Base-by-base conservation (phyloP, 64 coral and sea anemone species). In the Acropora tenuis region DNA sequence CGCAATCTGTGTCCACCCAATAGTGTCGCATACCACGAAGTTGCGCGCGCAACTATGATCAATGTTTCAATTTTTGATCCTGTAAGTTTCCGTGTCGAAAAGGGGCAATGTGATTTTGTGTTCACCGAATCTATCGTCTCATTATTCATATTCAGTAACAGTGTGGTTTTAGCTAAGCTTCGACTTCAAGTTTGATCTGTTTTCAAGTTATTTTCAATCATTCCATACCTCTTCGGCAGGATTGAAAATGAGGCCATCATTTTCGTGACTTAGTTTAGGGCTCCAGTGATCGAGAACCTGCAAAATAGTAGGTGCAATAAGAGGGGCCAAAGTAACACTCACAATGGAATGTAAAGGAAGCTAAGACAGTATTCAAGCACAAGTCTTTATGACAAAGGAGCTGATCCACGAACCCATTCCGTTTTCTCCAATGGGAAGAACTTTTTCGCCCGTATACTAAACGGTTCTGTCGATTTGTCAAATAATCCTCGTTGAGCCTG, bases 391-490 rank as follows among this genome's bases (percentile, higher is more conserved):
- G 30, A 30, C 30, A 30, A 30, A 30, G 30, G 30, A 30, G 30
- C 30, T 30, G 30, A 30, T 30, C 30, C 73, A 86, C 94, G 73
- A 61, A 99, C 97, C 94, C 94, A 99, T 41, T 84, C 88, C 45
- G 97, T 49, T 88, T 95, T 99, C n/a, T 99, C 97, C 6, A 99
- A 84, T 53, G 91, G 89, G 85, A 99, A 99, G 61, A 99, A 99
- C 50, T 96, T 92, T 85, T 99, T 99, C 8, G 91, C 94, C 80
- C 97, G 49, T 78, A 99, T 99, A 69, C 97, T 99, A 47, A 99
- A 99, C 8, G 97, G 97, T 80, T 99, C 97, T 84, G 93, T 93
- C 8, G 90, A 88, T 47, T 99, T 99, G 91, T 99, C 94, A 18
- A 99, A 74, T 41, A 87, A 68, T 20, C 94, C 97, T 77, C 93